Base-by-base conservation (phyloP, 2,113 vertebrate genomes). In the Typhlomys cinereus region DNA sequence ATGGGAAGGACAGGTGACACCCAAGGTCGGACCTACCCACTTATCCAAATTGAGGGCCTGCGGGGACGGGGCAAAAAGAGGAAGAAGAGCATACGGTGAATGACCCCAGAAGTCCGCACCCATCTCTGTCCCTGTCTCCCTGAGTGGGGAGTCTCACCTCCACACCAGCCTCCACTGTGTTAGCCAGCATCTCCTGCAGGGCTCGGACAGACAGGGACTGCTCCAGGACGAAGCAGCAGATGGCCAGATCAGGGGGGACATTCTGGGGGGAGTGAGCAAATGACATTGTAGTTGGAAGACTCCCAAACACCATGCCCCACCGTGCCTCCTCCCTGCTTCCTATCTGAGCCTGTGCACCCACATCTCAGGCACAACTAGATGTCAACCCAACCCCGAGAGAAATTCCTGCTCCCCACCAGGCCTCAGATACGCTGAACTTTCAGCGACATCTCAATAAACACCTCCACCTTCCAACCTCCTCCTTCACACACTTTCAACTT, bases 191-290 rank as follows among this genome's bases (percentile, higher is more conserved):
- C 98, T 98, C 97, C 69, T 96, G 97, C 93, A 97, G 97, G 34
- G 99, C 99, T 27, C 99, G 98, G 4, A 99, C 99, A 0, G 99
- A 99, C 87, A 99, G 98, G 8, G 99, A 99, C 98, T 99, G 99
- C 97, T 99, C 99, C 98, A 99, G 97, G 83, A 98, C 95, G 90
- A 99, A 98, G 97, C 97, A 97, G 78, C 99, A 99, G 96, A 99
- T 98, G 57, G 99, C 99, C 97, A 99, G 96, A 71, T 99, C 99
- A 2, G 99, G 99, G 41, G 99, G 99, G 73, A 99, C 98, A 93
- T 99, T 99, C 99, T 99, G 96, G 50, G 21, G 46, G 23, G 34
- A 12, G 11, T 2, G 52, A 11, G 2, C 34, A 46, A 15, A 39
- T 4, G 15, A 90, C 66, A 96, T 27, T 50, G 10, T 20, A 12